Conservation (phyloP, 2,113 vertebrate species). For the Malurus melanocephalus region DNA sequence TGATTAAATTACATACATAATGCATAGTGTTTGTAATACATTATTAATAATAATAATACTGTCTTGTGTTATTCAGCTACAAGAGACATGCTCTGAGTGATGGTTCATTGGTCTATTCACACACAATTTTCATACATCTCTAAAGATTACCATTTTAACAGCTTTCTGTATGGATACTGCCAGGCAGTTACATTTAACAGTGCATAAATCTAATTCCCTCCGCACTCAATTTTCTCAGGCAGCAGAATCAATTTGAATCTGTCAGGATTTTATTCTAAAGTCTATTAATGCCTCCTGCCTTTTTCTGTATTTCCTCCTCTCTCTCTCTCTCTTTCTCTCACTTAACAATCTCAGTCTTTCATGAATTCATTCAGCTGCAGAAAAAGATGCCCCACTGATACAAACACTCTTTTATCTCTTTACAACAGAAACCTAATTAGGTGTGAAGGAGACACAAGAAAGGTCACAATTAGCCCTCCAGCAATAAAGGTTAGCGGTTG, state of each 20-base stretch:
- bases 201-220: conserved; percentile 69
- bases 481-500: conserved; percentile 66
- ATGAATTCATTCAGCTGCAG: conserved; percentile 45
- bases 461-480: conserved; percentile 58
- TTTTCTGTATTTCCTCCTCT: background rate
- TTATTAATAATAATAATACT: conserved; percentile 39
- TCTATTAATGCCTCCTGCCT: conserved; percentile 57
- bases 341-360: conserved; percentile 48
- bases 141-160: conserved; percentile 70
- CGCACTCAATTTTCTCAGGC: conserved; percentile 68
- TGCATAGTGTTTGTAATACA: conserved; percentile 39
- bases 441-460: conserved; percentile 64
- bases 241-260: conserved; percentile 74
- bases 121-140: conserved; percentile 65
- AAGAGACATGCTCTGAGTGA: conserved; percentile 34
- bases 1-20: conserved; percentile 63
- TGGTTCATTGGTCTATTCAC: conserved; percentile 60
- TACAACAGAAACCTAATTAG: conserved; percentile 64
- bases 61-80: conserved; percentile 8
- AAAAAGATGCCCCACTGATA: conserved; percentile 49
- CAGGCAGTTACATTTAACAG: conserved; percentile 68
- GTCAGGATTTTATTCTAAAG: conserved; percentile 71
- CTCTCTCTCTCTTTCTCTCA: background rate
- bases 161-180: conserved; percentile 57
- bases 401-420: conserved; percentile 65